Evolutionary conservation across 2,888 invertebrate genomes (phyloP).

Genomic region (Pachymerium ferrugineum): DNA sequence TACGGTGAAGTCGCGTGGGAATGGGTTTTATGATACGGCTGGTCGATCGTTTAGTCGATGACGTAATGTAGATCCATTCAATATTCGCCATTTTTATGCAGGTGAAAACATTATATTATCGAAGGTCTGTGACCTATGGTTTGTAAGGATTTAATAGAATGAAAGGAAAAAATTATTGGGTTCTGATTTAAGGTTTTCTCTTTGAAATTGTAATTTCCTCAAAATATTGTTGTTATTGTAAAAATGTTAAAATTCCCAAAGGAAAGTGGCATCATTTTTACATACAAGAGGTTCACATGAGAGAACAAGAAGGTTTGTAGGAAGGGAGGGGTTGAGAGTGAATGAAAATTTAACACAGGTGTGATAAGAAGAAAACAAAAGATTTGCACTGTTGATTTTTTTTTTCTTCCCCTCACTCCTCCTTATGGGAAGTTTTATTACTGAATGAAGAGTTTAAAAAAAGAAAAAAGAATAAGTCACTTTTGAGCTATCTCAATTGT

Average conservation of each 20-base stretch:
- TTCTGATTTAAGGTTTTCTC: too few species aligned
- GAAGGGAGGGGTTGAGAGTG: not conserved
- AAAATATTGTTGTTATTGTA: too few species aligned
- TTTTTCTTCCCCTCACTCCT: not conserved
- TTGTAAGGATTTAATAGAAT: not conserved
- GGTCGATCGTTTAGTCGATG: not conserved
- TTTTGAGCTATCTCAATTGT: constrained; percentile 16
- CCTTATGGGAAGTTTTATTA: not conserved
- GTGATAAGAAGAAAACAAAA: constrained; percentile 22
- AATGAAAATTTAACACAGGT: constrained; percentile 4
- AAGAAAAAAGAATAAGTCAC: not conserved
- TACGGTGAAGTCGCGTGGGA: not conserved
- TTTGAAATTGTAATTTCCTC: too few species aligned
- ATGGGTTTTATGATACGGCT: not conserved
- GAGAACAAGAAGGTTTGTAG: constrained; percentile 17
- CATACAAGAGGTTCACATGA: not conserved
- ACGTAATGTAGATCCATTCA: not conserved
- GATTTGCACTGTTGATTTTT: not conserved
- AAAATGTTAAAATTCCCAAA: too few species aligned
- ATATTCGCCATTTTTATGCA: constrained; percentile 5
- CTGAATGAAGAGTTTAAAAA: not conserved
- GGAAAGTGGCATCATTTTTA: too few species aligned
- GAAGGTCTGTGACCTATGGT: constrained; percentile 15
- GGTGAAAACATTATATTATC: not conserved
- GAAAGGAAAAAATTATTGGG: not conserved